These are phyloP conservation scores for Alviniconcha strummeri DNA, from an alignment of 2,888 invertebrate genomes.

Conservation along the genomic window DNA sequence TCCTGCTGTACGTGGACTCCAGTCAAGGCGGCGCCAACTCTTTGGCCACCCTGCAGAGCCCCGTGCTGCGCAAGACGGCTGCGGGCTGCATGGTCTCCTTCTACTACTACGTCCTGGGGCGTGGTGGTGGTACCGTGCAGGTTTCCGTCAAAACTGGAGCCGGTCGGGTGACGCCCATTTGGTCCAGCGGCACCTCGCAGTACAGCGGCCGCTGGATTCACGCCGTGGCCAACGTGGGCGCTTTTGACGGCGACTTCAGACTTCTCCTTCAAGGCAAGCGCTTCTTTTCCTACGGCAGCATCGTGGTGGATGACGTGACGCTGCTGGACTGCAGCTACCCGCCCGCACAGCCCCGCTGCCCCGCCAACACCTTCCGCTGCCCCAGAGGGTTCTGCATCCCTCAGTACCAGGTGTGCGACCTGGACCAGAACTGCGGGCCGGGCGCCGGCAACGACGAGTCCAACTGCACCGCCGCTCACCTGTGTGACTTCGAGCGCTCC, in stretches of 20 bases:
- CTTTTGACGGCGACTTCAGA: conserved; percentile 52
- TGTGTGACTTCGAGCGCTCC: conserved; percentile 64
- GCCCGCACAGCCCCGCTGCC: conserved; percentile 46
- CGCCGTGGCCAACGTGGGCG: conserved; percentile 59
- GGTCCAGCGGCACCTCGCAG: conserved; percentile 38
- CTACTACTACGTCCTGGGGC: conserved; percentile 38
- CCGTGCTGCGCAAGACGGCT: conserved; percentile 77
- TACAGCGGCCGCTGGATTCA: conserved; percentile 57
- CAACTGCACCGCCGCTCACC: conserved; percentile 42
- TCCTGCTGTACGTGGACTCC: conserved; percentile 84
- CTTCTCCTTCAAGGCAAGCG: conserved; percentile 55
- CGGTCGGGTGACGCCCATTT: conserved; percentile 42
- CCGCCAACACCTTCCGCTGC: conserved; percentile 53
- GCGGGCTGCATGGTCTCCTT: conserved; percentile 83
- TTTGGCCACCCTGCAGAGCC: conserved; percentile 52
- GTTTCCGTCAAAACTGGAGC: conserved; percentile 36
- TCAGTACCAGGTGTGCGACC: conserved; percentile 59
- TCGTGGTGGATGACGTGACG: conserved; percentile 65
- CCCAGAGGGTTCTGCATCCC: conserved; percentile 59
- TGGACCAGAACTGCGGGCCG: conserved; percentile 68
- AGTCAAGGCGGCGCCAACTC: conserved; percentile 42
- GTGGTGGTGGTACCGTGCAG: conserved; percentile 15
- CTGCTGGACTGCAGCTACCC: conserved; percentile 61
- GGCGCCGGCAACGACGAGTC: conserved; percentile 55
- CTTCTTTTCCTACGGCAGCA: conserved; percentile 51